A percentile compares a stretch with the other conserved stretches of the same genome.
These are phyloP conservation scores for Aphis craccivora DNA, from an alignment of 1,140 invertebrate species.

Conservation along the genomic window DNA sequence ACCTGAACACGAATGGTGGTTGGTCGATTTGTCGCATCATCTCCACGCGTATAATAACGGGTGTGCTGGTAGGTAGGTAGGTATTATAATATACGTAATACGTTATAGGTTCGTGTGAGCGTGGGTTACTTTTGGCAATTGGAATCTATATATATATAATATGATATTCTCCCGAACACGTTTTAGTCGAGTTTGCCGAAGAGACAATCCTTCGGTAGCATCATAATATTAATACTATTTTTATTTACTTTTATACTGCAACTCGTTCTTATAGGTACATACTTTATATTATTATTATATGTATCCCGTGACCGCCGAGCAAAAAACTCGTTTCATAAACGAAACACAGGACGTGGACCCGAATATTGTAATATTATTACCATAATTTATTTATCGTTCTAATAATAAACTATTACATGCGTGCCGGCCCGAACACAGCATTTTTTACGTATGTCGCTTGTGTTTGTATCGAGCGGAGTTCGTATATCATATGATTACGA, in stretches of 20 bases:
- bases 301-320: neutral
- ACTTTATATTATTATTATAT: neutral
- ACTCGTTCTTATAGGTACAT: neutral
- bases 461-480: no score
- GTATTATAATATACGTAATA: neutral
- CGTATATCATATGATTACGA: no score
- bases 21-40: neutral
- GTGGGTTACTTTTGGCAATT: neutral
- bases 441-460: no score
- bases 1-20: neutral
- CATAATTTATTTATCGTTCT: no score
- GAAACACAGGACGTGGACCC: neutral
- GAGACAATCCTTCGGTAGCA: neutral
- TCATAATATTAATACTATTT: neutral
- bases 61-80: neutral
- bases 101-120: neutral
- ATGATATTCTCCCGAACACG: neutral
- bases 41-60: neutral
- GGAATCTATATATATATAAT: neutral
- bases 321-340: neutral
- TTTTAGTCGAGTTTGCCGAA: neutral
- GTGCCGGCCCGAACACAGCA: no score
- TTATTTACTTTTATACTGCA: neutral
- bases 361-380: no score
- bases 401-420: no score